phyloP scores from a whole-genome alignment of 2,888 invertebrate genomes.

The Homarus gammarus region DNA sequence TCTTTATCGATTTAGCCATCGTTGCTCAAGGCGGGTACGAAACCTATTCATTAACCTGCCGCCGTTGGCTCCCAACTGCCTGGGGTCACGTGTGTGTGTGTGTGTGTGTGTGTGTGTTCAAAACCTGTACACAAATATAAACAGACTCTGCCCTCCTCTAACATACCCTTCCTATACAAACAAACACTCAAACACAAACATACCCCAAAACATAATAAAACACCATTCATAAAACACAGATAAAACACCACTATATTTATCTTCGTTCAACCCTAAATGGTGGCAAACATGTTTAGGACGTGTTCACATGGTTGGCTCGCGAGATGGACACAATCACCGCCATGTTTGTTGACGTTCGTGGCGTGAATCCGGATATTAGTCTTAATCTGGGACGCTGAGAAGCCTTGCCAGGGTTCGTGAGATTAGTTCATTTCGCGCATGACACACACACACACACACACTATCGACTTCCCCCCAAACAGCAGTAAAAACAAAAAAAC shows the following conservation, averaged over 20 bases:
- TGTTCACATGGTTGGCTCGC: not conserved
- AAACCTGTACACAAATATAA: too few species aligned
- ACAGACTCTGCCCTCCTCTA: too few species aligned
- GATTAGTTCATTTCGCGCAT: too few species aligned
- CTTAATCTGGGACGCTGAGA: too few species aligned
- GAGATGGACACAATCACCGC: too few species aligned
- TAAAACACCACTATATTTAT: not conserved
- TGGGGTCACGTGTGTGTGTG: not conserved
- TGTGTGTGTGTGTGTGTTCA: not conserved
- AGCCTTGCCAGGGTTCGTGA: too few species aligned
- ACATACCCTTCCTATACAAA: too few species aligned
- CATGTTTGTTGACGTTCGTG: too few species aligned
- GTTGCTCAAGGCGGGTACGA: slow-evolving; percentile 33
- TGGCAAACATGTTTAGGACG: not conserved
- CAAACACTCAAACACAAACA: not conserved
- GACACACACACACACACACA: not conserved
- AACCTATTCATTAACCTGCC: slow-evolving; percentile 25
- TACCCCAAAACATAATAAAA: not conserved
- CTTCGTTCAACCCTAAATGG: not conserved
- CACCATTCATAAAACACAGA: not conserved
- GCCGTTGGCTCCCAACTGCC: not conserved
- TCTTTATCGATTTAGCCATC: slow-evolving; percentile 42
- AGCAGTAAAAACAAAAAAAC: too few species aligned
- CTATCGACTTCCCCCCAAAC: not conserved
- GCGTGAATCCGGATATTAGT: too few species aligned